phyloP scores from a whole-genome alignment of 2,888 invertebrate genomes.

The Stenotaenia linearis region DNA sequence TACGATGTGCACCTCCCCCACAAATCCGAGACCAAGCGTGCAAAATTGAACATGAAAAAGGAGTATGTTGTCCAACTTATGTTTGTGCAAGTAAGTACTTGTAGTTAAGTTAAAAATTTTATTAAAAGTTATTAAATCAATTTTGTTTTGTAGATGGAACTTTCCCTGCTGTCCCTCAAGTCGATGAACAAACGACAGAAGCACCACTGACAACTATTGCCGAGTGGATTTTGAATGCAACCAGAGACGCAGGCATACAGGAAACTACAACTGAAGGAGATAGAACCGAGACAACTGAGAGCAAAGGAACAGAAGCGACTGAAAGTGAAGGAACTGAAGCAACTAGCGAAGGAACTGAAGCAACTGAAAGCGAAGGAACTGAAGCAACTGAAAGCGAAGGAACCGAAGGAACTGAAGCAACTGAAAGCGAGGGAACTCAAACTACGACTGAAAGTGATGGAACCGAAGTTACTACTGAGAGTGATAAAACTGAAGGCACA shows the following conservation, averaged over 20 bases:
- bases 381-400: background rate
- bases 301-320: background rate
- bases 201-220: background rate
- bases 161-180: background rate
- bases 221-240: background rate
- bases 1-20: conserved; percentile 26
- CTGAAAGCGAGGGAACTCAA: background rate
- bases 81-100: conserved; percentile 27
- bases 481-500: background rate
- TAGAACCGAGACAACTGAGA: background rate
- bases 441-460: background rate
- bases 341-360: background rate
- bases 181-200: background rate
- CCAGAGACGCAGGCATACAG: background rate
- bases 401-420: background rate
- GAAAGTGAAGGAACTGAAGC: background rate
- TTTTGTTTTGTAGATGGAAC: background rate
- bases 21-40: background rate
- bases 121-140: background rate
- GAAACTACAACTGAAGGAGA: background rate
- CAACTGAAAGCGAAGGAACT: background rate
- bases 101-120: background rate
- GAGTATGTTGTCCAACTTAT: conserved; percentile 34
- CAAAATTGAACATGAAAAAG: conserved; percentile 12
- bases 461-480: too few species aligned